A percentile compares a stretch with the other conserved stretches of the same genome.
phyloP scores from a whole-genome alignment of 2,797 vertebrate species.

The Sciaenops ocellatus region DNA sequence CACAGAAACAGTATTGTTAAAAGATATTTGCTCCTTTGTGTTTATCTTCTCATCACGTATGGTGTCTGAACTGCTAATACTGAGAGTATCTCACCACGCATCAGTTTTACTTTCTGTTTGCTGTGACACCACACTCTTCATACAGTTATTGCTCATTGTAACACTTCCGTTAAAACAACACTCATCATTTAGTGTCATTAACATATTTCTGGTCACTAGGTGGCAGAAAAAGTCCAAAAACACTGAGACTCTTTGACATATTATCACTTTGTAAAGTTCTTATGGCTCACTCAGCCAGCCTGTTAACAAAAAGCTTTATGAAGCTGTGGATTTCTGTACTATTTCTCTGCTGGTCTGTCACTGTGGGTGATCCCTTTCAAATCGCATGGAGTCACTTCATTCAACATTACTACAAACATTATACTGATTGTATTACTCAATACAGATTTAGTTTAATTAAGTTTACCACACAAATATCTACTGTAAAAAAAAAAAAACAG shows the following conservation, averaged over 20 bases:
- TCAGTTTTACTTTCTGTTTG: slow-evolving; percentile 31
- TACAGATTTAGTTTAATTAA: not conserved
- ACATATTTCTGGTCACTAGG: not conserved
- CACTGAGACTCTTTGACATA: not conserved
- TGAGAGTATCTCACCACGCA: slow-evolving; percentile 1
- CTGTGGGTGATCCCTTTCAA: not conserved
- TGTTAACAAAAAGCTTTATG: not conserved
- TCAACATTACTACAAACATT: not conserved
- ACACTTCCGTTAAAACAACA: not conserved
- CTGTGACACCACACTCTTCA: slow-evolving; percentile 1
- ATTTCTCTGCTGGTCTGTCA: not conserved
- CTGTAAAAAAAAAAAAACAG: not conserved
- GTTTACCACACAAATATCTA: not conserved
- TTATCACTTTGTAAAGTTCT: not conserved
- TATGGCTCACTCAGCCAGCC: not conserved
- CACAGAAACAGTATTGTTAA: not conserved
- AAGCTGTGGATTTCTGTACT: not conserved
- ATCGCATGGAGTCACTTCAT: not conserved
- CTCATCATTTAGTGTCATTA: not conserved
- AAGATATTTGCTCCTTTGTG: not conserved
- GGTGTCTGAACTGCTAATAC: not conserved
- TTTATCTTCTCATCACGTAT: slow-evolving; percentile 2
- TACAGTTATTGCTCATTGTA: not conserved
- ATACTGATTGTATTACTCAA: not conserved
- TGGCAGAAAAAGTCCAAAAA: not conserved